phyloP scores from a whole-genome alignment of 2,113 vertebrate species.

The Siniperca knerii region DNA sequence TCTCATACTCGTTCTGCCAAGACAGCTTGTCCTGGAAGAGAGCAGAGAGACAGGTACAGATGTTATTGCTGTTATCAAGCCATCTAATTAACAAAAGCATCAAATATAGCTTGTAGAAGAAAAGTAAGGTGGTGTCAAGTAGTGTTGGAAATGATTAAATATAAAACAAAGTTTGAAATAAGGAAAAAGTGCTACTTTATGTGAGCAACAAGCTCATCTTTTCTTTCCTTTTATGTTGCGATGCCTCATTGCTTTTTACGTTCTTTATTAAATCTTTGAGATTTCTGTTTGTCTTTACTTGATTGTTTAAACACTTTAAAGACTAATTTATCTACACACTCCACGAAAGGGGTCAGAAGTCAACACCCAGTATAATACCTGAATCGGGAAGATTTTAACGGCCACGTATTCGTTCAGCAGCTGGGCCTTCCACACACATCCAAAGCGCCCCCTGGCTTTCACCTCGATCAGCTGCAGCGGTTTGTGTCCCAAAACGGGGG shows the following conservation, averaged over 20 bases:
- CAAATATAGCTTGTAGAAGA: background rate
- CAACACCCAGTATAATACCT: slow-evolving; percentile 81
- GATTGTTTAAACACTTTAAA: background rate
- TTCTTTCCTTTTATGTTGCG: no score
- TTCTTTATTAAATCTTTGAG: no score
- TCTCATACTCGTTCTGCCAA: slow-evolving; percentile 99
- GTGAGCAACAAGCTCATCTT: no score
- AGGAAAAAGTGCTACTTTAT: no score
- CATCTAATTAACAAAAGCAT: background rate
- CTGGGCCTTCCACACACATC: slow-evolving; percentile 98
- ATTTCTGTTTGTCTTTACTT: background rate
- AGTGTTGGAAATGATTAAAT: background rate
- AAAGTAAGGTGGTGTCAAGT: background rate
- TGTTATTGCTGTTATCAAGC: background rate
- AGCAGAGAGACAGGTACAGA: slow-evolving; percentile 17
- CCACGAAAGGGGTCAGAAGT: background rate
- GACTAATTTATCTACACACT: background rate
- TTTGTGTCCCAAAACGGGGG: slow-evolving; percentile 93
- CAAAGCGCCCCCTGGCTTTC: slow-evolving; percentile 97
- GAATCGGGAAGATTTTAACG: slow-evolving; percentile 98
- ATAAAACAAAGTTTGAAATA: background rate
- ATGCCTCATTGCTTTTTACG: no score
- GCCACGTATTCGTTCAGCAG: slow-evolving; percentile 95
- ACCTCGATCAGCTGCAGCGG: slow-evolving; percentile 96
- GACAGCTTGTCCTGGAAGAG: slow-evolving; percentile 93